A percentile compares a stretch with the other conserved stretches of the same genome.
phyloP scores from a whole-genome alignment of 2,888 invertebrate genomes.

The Mactromeris polynyma region DNA sequence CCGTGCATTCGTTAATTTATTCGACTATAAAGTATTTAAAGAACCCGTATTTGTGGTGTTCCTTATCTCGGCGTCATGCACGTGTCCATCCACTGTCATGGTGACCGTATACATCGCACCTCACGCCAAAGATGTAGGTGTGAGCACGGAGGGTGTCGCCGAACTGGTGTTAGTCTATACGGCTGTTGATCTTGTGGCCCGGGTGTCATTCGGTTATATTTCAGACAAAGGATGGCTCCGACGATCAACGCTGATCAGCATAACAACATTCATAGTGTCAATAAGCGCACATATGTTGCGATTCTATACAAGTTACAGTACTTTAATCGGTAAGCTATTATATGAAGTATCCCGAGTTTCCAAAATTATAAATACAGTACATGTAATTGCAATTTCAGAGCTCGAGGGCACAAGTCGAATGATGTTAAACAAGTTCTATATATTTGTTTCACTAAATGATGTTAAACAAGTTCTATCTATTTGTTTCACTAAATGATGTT shows the following conservation, averaged over 20 bases:
- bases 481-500: no score
- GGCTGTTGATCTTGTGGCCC: constrained; percentile 22
- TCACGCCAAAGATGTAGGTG: constrained; percentile 19
- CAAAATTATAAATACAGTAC: no score
- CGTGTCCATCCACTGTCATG: constrained; percentile 20
- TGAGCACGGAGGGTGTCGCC: constrained; percentile 16
- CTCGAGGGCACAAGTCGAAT: no score
- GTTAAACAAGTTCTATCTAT: no score
- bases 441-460: no score
- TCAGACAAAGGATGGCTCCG: constrained; percentile 38
- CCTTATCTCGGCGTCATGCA: background rate
- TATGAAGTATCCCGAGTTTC: background rate
- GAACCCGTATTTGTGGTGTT: constrained; percentile 31
- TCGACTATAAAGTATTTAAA: constrained; percentile 23
- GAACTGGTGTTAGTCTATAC: constrained; percentile 6
- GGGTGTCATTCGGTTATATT: constrained; percentile 23
- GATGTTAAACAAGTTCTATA: no score
- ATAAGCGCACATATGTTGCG: constrained; percentile 23
- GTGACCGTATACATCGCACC: constrained; percentile 25
- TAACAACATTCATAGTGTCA: background rate
- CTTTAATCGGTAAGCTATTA: constrained; percentile 7
- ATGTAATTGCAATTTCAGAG: no score
- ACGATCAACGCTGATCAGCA: constrained; percentile 30
- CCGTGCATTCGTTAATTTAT: background rate
- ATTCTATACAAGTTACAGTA: constrained; percentile 21